These are phyloP conservation scores for Incurvaria masculella DNA, from an alignment of 2,888 invertebrate genomes.

Conservation along the genomic window DNA sequence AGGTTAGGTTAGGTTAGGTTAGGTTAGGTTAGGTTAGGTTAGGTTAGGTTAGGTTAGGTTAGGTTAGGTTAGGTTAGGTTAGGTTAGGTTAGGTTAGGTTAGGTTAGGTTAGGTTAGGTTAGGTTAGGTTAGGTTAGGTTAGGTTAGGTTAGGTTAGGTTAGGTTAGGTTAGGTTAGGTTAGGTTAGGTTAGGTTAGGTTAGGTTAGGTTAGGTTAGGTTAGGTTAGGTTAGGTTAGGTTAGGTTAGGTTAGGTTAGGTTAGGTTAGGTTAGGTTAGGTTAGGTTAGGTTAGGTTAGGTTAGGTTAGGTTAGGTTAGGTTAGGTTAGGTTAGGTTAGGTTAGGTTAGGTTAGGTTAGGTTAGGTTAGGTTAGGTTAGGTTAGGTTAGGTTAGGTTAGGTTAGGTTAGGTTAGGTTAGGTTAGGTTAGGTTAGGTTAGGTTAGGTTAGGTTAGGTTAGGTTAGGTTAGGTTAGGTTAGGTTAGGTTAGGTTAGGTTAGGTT, in stretches of 20 bases:
- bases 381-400: slow-evolving; percentile 3
- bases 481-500: background rate
- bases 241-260: slow-evolving; percentile 9
- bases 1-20: slow-evolving; percentile 12
- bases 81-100: slow-evolving; percentile 10
- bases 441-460: background rate
- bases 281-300: background rate
- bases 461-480: background rate
- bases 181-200: slow-evolving; percentile 7
- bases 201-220: slow-evolving; percentile 8
- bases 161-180: slow-evolving; percentile 4
- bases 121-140: slow-evolving; percentile 8
- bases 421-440: background rate
- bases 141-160: slow-evolving; percentile 6
- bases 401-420: slow-evolving; percentile 1
- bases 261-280: slow-evolving; percentile 9
- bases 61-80: slow-evolving; percentile 10
- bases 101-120: slow-evolving; percentile 10
- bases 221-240: slow-evolving; percentile 7
- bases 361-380: slow-evolving; percentile 1
- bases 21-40: slow-evolving; percentile 13
- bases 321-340: slow-evolving; percentile 8
- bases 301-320: background rate
- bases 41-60: slow-evolving; percentile 13
- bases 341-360: slow-evolving; percentile 1